Evolutionary conservation across 2,113 vertebrate species (phyloP).

Genomic region (Mirounga angustirostris): DNA sequence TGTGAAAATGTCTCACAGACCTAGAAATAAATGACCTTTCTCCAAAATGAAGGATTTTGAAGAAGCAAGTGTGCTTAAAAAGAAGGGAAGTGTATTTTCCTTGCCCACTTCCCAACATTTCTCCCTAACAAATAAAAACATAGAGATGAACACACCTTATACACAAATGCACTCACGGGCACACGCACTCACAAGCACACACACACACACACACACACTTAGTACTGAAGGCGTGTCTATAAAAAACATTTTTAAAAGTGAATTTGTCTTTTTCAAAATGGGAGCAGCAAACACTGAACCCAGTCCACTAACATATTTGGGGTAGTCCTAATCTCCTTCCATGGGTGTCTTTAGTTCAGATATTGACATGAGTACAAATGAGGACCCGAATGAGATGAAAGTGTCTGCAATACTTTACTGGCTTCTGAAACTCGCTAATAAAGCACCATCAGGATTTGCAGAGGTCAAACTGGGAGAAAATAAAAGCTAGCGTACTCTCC

Average conservation of each 20-base stretch:
- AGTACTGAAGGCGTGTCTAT: not conserved
- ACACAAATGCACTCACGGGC: not conserved
- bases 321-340: not conserved
- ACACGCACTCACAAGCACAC: accelerated
- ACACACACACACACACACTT: not conserved
- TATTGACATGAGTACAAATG: not conserved
- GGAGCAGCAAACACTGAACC: not conserved
- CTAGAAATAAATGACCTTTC: constrained; percentile 62
- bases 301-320: too few relatives aligned
- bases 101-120: not conserved
- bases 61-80: not conserved
- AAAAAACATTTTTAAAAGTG: not conserved
- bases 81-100: not conserved
- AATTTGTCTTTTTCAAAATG: not conserved
- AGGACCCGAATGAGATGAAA: not conserved
- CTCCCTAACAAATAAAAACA: not conserved
- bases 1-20: constrained; percentile 17
- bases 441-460: not conserved
- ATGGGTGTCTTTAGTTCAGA: not conserved
- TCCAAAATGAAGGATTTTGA: not conserved
- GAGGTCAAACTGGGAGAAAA: not conserved
- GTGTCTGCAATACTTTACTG: not conserved
- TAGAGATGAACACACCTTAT: not conserved
- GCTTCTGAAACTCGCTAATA: constrained; percentile 6
- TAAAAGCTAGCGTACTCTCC: not conserved